These are phyloP conservation scores for Phortica magna DNA, from an alignment of 2,888 invertebrate genomes.

Conservation along the genomic window DNA sequence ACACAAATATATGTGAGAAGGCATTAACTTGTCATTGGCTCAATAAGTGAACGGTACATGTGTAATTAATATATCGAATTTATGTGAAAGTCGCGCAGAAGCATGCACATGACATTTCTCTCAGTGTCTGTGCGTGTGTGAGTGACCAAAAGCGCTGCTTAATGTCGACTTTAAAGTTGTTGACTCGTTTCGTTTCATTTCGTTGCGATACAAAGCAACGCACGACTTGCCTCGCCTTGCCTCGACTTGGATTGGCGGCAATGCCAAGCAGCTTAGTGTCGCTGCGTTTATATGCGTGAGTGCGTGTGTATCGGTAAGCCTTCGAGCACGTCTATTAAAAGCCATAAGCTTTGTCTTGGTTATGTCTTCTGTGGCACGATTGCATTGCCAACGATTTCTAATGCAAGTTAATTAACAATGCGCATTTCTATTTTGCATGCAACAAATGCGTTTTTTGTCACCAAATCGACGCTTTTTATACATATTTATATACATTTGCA, in stretches of 20 bases:
- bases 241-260: neutral
- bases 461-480: no score
- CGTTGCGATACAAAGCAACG: no score
- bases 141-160: neutral
- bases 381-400: neutral
- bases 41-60: neutral
- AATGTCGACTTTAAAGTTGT: constrained; percentile 1
- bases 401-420: neutral
- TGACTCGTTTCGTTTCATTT: neutral
- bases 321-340: neutral
- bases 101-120: neutral
- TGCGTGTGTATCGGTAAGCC: neutral
- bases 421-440: no score
- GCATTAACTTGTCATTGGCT: constrained; percentile 10
- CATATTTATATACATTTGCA: no score
- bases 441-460: no score
- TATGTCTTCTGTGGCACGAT: neutral
- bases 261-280: neutral
- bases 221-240: no score
- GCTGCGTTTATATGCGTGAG: neutral
- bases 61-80: constrained; percentile 3
- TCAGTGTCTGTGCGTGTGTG: neutral
- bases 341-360: neutral
- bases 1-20: neutral
- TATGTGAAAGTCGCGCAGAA: neutral